Evolutionary conservation across 2,888 invertebrate genomes (phyloP).

Genomic region (Carabus problematicus): DNA sequence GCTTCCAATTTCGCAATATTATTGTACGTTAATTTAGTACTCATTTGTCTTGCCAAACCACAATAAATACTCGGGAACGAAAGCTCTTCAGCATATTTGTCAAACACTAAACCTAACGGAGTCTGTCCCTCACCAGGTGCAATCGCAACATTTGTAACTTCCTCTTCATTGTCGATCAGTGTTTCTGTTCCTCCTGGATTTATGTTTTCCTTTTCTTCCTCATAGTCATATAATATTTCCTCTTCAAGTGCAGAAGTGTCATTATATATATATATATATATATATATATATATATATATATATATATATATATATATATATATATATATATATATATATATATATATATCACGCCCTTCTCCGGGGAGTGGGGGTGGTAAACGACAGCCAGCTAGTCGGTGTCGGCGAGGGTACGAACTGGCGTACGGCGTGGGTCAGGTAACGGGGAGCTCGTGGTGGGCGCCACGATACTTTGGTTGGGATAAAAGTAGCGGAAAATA

Average conservation of each 20-base stretch:
- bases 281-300: no score
- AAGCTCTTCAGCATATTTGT: constrained; percentile 44
- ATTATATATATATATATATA: not conserved
- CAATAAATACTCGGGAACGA: constrained; percentile 45
- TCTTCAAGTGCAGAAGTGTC: not conserved
- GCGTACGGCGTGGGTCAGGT: no score
- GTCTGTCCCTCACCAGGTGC: constrained; percentile 46
- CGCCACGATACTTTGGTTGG: no score
- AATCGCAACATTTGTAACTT: constrained; percentile 36
- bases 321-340: no score
- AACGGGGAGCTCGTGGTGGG: no score
- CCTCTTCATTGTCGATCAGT: constrained; percentile 40
- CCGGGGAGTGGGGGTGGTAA: no score
- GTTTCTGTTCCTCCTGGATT: constrained; percentile 46
- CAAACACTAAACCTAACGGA: constrained; percentile 45
- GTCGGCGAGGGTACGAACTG: no score
- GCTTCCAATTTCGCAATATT: constrained; percentile 46
- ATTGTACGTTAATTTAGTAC: constrained; percentile 43
- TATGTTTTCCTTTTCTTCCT: constrained; percentile 20
- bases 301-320: no score
- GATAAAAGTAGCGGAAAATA: no score
- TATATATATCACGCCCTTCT: no score
- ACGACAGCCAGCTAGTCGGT: no score
- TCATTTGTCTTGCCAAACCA: constrained; percentile 43
- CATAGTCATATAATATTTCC: not conserved